Percentiles rank a stretch among this genome's conserved stretches.
These are phyloP conservation scores for Linhomoeus sp. DNA, from an alignment of 2,888 invertebrate species.

Conservation along the genomic window DNA sequence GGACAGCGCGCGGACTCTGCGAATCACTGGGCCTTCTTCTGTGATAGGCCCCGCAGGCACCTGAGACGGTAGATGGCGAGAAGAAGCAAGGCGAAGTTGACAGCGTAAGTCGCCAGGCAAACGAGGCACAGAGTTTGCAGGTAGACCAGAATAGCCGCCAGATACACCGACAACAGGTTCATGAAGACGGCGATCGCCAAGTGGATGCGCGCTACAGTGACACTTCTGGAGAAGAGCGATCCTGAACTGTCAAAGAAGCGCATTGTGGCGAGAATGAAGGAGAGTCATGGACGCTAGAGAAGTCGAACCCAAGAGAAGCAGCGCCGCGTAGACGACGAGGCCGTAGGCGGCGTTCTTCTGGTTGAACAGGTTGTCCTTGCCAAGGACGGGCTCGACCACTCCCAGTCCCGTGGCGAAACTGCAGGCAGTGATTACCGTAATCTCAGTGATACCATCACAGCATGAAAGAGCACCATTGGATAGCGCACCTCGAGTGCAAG, in stretches of 20 bases:
- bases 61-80: neutral
- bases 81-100: conserved; percentile 3
- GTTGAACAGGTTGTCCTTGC: conserved; percentile 5
- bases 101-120: conserved; percentile 3
- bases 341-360: conserved; percentile 5
- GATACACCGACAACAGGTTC: conserved; percentile 1
- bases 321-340: neutral
- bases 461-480: neutral
- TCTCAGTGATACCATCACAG: neutral
- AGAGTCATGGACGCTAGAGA: too few species aligned
- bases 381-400: conserved; percentile 3
- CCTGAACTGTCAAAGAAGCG: too few species aligned
- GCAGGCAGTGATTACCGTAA: neutral
- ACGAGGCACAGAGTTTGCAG: conserved; percentile 5
- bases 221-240: too few species aligned
- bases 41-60: too few species aligned
- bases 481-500: conserved; percentile 1
- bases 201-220: neutral
- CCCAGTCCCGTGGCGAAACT: conserved; percentile 6
- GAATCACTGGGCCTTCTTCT: too few species aligned
- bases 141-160: conserved; percentile 3
- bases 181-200: neutral
- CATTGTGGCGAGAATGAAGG: too few species aligned
- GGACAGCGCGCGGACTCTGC: too few species aligned
- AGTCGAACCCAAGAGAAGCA: conserved; percentile 3